Base-by-base conservation (phyloP, 1,140 invertebrate genomes). In the Solenopsis invicta region DNA sequence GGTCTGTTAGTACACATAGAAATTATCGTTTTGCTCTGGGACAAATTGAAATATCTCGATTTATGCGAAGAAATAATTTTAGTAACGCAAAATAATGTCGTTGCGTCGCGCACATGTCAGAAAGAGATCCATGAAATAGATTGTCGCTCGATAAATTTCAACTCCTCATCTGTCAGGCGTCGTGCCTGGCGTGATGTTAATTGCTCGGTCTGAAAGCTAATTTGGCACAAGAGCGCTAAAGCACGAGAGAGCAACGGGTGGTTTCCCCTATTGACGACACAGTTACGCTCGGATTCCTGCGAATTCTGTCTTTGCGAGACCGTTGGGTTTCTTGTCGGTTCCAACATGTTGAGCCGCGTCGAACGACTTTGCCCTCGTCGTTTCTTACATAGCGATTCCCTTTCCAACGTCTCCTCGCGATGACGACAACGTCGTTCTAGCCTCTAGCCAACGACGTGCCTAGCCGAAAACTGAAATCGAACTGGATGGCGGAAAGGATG, bases 161-260 rank as follows among this genome's bases (percentile, higher is more conserved):
- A 41, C 13, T 59, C 29, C 52, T 13, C 29, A 41, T 84, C 41
- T 84, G 54, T 84, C 69, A 82, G 54, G 16, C 67, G n/a, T 82
- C 80, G 71, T 84, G 54, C 41, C 54, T 84, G 69, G 80, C 80
- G 54, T 75, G 69, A 74, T 84, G 80, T 84, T 84, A 84, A 84
- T 61, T 74, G 80, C 80, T 45, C 54, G 54, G 69, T 74, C 80
- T 84, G 80, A 84, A 84, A 84, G 80, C 80, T 75, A 84, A 84
- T 84, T 84, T 84, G 69, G 80, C 67, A 74, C 80, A 29, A 74
- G 80, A 74, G 80, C 67, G 41, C 54, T 24, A 74, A 72, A 82
- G 52, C 52, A 82, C 52, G 67, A 48, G 66, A 72, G 67, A 71
- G 45, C 69, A 84, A 84, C 80, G 80, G 80, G 67, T 84, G 80